Base-by-base conservation (phyloP, 1,140 invertebrate genomes). In the Pogonomyrmex barbatus region DNA sequence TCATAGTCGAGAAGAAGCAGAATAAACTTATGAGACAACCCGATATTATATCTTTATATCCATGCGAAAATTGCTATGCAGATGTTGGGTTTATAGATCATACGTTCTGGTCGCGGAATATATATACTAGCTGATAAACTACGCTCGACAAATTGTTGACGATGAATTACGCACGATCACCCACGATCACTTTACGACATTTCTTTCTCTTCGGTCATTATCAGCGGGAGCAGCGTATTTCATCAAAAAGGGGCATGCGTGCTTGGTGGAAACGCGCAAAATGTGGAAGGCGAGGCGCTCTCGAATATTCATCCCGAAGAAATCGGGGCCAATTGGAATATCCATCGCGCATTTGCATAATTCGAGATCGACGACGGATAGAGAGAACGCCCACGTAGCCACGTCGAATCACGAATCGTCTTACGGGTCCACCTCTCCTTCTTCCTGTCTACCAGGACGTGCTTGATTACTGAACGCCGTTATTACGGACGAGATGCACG, bases 381-480 rank as follows among this genome's bases (percentile, higher is more conserved):
- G 9, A 47, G 76, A 88, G 91, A 89, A 91, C 91, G 91, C 91
- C 91, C 91, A 92, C 91, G 88, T 88, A 86, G 91, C 83, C 87
- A 78, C 85, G 81, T 88, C 87, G 83, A 90, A 78, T 90, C 78
- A 56, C 58, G 50, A 24, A 68, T 81, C 71, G 36, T 68, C 73
- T 86, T 84, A 62, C 45, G 30, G 42, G 14, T 71, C 39, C 60
- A 50, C 52, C 52, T 76, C 63, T 58, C 47, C 58, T 88, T 84
- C 81, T 81, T 86, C 86, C 88, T 67, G 65, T 58, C 85, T 86
- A 87, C 90, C 89, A 52, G 84, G 88, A 92, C 91, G 82, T 86
- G 90, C 90, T 90, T 92, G 93, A 94, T 94, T 94, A 92, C 89
- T 73, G 87, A 92, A 93, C 90, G 88, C 91, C 89, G 89, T 94